Percentiles rank a stretch among this genome's conserved stretches.
Conservation (phyloP, 2,797 vertebrate species). For the Benthosema pterotum region DNA sequence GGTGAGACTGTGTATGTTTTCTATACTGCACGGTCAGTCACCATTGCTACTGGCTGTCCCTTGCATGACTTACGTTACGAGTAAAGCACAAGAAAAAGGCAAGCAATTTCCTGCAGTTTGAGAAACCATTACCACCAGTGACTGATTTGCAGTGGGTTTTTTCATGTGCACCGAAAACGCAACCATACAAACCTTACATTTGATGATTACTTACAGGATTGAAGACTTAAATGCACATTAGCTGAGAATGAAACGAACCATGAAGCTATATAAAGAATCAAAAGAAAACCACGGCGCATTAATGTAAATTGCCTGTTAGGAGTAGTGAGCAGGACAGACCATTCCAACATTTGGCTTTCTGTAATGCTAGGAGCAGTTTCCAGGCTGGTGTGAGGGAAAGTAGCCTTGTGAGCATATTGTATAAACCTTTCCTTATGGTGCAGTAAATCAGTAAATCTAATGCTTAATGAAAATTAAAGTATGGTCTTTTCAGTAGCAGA, state of each 20-base stretch:
- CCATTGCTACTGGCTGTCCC: slow-evolving; percentile 18
- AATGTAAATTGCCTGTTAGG: slow-evolving; percentile 31
- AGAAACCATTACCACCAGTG: slow-evolving; percentile 47
- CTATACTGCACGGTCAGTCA: slow-evolving; percentile 23
- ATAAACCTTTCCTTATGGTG: slow-evolving; percentile 11
- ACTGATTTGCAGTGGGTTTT: slow-evolving; percentile 60
- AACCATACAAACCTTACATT: slow-evolving; percentile 38
- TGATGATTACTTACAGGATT: slow-evolving; percentile 43
- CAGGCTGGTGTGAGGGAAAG: slow-evolving; percentile 20
- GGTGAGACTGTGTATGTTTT: slow-evolving; percentile 19
- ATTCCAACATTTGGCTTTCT: slow-evolving; percentile 8
- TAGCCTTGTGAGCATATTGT: slow-evolving; percentile 9
- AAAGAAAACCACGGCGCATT: slow-evolving; percentile 39
- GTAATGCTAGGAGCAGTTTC: slow-evolving; percentile 12
- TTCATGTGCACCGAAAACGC: slow-evolving; percentile 48
- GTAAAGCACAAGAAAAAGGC: slow-evolving; percentile 32
- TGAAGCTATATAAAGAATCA: slow-evolving; percentile 56
- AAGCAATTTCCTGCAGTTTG: slow-evolving; percentile 46
- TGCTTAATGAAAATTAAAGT: slow-evolving; percentile 10
- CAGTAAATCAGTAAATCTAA: slow-evolving; percentile 10
- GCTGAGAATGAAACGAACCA: slow-evolving; percentile 43
- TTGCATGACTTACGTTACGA: slow-evolving; percentile 30
- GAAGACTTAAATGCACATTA: slow-evolving; percentile 27
- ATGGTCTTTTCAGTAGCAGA: neutral
- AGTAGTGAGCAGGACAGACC: slow-evolving; percentile 2